Conservation (phyloP, 2,797 vertebrate species). For the Lycodopsis pacificus region DNA sequence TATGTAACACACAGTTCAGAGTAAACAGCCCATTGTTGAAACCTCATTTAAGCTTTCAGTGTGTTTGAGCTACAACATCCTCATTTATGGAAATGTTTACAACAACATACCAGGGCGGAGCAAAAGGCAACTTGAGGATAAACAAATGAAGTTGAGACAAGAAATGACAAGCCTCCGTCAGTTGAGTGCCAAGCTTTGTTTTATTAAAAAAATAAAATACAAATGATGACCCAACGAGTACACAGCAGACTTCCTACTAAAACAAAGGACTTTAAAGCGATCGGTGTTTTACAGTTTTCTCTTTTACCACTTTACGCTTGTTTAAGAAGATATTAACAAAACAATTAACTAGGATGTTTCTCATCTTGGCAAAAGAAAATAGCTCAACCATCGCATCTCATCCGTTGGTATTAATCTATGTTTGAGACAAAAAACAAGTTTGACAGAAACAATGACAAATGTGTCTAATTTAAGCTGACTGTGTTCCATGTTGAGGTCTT, state of each 20-base stretch:
- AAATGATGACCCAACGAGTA: constrained; percentile 84
- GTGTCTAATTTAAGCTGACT: constrained; percentile 37
- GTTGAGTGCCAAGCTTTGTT: constrained; percentile 76
- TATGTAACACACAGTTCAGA: neutral
- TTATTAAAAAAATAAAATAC: constrained; percentile 90
- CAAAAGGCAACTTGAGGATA: neutral
- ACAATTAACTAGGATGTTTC: constrained; percentile 43
- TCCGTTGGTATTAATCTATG: constrained; percentile 47
- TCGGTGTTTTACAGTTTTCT: constrained; percentile 62
- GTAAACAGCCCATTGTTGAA: neutral
- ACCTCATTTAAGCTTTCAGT: neutral
- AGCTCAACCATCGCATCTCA: constrained; percentile 42
- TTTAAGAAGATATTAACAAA: constrained; percentile 58
- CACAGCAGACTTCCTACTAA: constrained; percentile 77
- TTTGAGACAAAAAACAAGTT: constrained; percentile 26
- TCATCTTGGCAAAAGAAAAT: constrained; percentile 49
- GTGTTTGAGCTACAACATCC: neutral
- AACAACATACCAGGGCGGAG: neutral
- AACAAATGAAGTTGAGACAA: neutral
- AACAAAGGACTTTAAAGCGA: constrained; percentile 61
- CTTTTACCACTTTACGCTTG: constrained; percentile 57
- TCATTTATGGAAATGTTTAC: neutral
- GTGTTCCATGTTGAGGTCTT: constrained; percentile 63
- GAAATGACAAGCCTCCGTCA: neutral
- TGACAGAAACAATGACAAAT: constrained; percentile 34